Evolutionary conservation across 1,140 invertebrate species (phyloP).

Genomic region (Drosophila setifemur): DNA sequence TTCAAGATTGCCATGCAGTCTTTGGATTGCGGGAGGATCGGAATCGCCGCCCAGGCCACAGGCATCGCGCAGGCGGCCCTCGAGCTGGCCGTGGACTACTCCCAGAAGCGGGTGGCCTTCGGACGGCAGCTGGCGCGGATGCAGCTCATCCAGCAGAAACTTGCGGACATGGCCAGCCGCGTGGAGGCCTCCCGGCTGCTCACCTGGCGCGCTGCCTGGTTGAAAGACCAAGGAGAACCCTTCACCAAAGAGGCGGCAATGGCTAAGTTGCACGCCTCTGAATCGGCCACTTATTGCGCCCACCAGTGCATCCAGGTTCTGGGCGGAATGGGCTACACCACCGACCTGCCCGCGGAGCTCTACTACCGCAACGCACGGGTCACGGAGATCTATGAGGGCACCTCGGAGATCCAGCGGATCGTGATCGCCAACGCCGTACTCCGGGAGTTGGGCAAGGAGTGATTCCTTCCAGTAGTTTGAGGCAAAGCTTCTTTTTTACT

Average conservation of each 20-base stretch:
- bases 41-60: constrained; percentile 94
- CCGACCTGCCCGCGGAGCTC: constrained; percentile 97
- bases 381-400: constrained; percentile 96
- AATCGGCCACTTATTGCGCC: constrained; percentile 95
- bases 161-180: constrained; percentile 94
- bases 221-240: constrained; percentile 93
- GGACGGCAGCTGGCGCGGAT: constrained; percentile 92
- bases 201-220: constrained; percentile 94
- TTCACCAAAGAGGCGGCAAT: constrained; percentile 98
- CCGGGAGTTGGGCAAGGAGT: constrained; percentile 24
- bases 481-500: background rate
- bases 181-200: constrained; percentile 93
- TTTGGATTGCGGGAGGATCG: constrained; percentile 93
- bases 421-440: constrained; percentile 94
- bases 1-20: constrained; percentile 98
- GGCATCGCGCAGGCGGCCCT: constrained; percentile 96
- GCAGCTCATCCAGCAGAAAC: constrained; percentile 94
- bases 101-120: constrained; percentile 93
- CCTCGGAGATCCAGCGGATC: constrained; percentile 97
- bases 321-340: constrained; percentile 97
- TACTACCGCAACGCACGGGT: constrained; percentile 95
- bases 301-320: constrained; percentile 87
- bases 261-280: constrained; percentile 96
- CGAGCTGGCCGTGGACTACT: constrained; percentile 96
- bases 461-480: background rate